Percentiles rank a stretch among this genome's conserved stretches.
Conservation (phyloP, 2,797 vertebrate species). For the Spinibarbus caldwelli region DNA sequence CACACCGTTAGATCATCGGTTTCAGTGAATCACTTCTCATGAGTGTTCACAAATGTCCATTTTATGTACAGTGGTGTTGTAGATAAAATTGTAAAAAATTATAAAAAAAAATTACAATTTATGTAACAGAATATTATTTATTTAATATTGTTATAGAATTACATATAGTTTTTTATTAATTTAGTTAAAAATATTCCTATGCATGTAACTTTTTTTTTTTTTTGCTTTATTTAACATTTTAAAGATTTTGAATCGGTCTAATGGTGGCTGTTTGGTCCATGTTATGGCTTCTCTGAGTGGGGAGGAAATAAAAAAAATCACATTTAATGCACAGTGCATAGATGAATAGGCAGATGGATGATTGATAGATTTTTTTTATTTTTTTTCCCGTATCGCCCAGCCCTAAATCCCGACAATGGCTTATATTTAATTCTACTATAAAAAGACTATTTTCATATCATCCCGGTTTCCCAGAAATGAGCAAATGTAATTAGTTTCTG, state of each 20-base stretch:
- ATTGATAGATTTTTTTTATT: no score
- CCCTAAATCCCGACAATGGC: not conserved
- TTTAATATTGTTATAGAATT: no score
- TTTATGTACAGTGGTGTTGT: no score
- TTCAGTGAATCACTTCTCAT: not conserved
- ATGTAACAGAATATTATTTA: no score
- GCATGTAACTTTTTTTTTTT: not conserved
- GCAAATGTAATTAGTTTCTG: not conserved
- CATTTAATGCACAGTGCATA: not conserved
- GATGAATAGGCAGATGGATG: not conserved
- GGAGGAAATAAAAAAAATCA: not conserved
- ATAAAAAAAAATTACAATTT: no score
- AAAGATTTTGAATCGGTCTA: not conserved
- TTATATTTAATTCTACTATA: not conserved
- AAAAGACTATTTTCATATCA: not conserved
- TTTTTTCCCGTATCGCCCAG: not conserved
- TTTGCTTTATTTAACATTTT: not conserved
- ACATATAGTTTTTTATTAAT: no score
- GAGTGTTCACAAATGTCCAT: not conserved
- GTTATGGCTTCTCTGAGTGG: not conserved
- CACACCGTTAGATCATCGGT: not conserved
- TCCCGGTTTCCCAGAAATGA: constrained; percentile 18
- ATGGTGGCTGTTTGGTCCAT: not conserved
- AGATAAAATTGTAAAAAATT: no score
- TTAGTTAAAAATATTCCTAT: no score